Percentiles rank a stretch among this genome's conserved stretches.
Conservation (phyloP, 2,888 invertebrate species). For the Tipula confusa region DNA sequence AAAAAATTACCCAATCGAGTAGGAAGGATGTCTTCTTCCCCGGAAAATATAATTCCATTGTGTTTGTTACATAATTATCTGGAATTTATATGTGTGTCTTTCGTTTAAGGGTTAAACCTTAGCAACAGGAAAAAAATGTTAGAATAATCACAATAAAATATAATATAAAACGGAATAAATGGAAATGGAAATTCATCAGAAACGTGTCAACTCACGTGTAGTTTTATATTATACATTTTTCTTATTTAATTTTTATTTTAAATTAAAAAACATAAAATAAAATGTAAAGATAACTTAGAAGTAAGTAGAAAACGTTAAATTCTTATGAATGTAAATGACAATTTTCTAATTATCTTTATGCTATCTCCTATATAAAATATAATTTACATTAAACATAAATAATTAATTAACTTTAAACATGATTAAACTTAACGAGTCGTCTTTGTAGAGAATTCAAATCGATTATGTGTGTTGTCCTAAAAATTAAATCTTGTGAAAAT, state of each 20-base stretch:
- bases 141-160: neutral
- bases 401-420: neutral
- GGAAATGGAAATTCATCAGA: neutral
- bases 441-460: neutral
- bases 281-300: conserved; percentile 6
- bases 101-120: neutral
- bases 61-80: no score
- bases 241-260: neutral
- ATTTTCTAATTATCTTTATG: neutral
- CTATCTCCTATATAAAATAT: neutral
- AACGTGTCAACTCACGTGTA: conserved; percentile 3
- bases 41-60: no score
- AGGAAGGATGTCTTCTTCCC: no score
- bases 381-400: neutral
- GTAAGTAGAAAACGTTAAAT: neutral
- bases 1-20: no score
- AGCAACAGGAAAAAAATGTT: neutral
- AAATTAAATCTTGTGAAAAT: neutral
- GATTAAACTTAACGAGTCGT: neutral
- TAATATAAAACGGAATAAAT: neutral
- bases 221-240: neutral
- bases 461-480: neutral
- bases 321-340: neutral
- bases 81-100: neutral
- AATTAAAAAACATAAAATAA: conserved; percentile 9